Conservation (phyloP, 1,140 invertebrate species). For the Tribolium madens region DNA sequence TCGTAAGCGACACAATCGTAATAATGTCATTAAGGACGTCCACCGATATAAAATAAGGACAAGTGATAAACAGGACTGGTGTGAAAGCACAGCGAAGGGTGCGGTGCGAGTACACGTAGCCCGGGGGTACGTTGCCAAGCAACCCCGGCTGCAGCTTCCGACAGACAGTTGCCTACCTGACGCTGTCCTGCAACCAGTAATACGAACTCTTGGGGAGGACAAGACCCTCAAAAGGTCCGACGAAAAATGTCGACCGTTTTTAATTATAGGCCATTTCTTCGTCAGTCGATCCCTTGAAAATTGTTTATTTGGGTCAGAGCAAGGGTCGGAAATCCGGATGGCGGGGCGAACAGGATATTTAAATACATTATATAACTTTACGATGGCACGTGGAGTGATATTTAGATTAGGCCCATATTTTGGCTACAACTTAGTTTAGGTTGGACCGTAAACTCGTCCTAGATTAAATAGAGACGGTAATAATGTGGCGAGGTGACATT, state of each 20-base stretch:
- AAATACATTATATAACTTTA: constrained; percentile 37
- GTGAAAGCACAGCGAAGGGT: constrained; percentile 35
- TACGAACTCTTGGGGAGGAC: neutral
- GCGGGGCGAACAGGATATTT: constrained; percentile 29
- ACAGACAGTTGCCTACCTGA: constrained; percentile 37
- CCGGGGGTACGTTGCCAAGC: constrained; percentile 44
- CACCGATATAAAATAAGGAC: constrained; percentile 23
- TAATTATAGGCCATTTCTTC: neutral
- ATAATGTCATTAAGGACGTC: constrained; percentile 19
- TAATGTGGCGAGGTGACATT: constrained; percentile 17
- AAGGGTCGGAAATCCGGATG: constrained; percentile 13
- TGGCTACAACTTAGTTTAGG: constrained; percentile 28
- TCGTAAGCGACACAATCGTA: constrained; percentile 24
- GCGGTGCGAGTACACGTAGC: constrained; percentile 42
- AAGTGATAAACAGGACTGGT: constrained; percentile 37
- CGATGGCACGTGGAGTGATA: constrained; percentile 31
- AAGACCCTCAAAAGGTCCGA: neutral
- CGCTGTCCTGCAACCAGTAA: constrained; percentile 29
- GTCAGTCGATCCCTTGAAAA: constrained; percentile 9
- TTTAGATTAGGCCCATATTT: constrained; percentile 33
- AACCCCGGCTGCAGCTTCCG: constrained; percentile 42
- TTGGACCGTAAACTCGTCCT: neutral
- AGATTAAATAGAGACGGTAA: constrained; percentile 23
- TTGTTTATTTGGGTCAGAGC: constrained; percentile 33
- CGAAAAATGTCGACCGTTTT: neutral